Evolutionary conservation across 2,888 invertebrate species (phyloP).

Genomic region (Ganaspis brasiliensis): DNA sequence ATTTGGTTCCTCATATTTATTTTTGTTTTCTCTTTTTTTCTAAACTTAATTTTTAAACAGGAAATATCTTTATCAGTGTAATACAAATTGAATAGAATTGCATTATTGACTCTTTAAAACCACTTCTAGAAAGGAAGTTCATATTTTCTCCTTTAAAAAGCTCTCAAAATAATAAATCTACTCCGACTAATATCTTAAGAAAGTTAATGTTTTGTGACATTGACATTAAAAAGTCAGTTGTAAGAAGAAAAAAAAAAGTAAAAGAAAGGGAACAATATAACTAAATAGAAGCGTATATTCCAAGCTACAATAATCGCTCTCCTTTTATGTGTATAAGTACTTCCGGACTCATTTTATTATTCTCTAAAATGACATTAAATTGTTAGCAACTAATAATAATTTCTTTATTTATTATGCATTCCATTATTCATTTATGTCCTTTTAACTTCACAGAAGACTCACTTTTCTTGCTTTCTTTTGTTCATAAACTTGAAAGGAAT

Average conservation of each 20-base stretch:
- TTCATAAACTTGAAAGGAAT: too few relatives aligned
- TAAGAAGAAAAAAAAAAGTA: neutral
- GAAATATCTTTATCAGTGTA: too few relatives aligned
- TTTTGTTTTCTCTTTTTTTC: too few relatives aligned
- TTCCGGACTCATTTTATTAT: constrained; percentile 3
- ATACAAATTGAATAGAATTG: too few relatives aligned
- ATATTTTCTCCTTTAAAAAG: neutral
- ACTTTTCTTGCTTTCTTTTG: too few relatives aligned
- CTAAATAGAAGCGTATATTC: neutral
- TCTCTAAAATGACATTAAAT: constrained; percentile 3
- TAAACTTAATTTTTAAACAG: too few relatives aligned
- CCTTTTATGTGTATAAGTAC: constrained; percentile 8
- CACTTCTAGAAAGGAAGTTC: too few relatives aligned
- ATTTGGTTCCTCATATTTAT: too few relatives aligned
- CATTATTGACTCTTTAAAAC: too few relatives aligned
- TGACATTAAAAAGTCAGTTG: constrained; percentile 14
- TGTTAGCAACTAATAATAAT: constrained; percentile 10
- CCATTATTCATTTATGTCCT: neutral
- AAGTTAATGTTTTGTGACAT: constrained; percentile 38
- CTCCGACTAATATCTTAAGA: neutral
- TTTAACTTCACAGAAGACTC: neutral
- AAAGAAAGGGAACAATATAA: constrained; percentile 27
- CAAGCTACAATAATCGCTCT: neutral
- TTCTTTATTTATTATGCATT: neutral
- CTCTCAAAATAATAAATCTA: neutral